phyloP scores from a whole-genome alignment of 2,113 vertebrate genomes.

The Corythornis cristatus region DNA sequence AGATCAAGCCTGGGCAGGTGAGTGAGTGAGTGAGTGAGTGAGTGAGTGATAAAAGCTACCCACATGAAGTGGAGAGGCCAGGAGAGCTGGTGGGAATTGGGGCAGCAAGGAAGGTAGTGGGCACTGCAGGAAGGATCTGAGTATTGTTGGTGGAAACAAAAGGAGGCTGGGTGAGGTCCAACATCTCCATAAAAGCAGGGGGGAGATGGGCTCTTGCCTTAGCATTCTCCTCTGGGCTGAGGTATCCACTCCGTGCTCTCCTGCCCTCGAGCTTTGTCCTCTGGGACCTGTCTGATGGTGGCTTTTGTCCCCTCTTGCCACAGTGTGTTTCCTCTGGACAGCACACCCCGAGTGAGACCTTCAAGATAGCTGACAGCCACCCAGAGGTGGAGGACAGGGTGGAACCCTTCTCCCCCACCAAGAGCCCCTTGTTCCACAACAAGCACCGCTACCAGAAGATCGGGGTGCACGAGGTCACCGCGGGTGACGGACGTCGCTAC shows the following conservation, averaged over 20 bases:
- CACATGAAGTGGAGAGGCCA: rapidly evolving
- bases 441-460: constrained; percentile 76
- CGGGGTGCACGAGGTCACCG: constrained; percentile 62
- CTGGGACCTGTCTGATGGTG: background rate
- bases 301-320: background rate
- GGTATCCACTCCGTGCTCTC: background rate
- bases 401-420: constrained; percentile 50
- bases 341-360: constrained; percentile 73
- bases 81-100: background rate
- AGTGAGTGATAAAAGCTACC: background rate
- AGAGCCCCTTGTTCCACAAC: constrained; percentile 74
- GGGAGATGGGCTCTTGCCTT: background rate
- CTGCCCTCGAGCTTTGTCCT: background rate
- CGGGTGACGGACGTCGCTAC: background rate
- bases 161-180: background rate
- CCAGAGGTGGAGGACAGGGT: constrained; percentile 73
- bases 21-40: background rate
- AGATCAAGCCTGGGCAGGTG: constrained; percentile 87
- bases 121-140: background rate
- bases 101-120: background rate
- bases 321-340: constrained; percentile 67
- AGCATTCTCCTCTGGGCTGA: background rate
- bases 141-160: background rate
- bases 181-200: rapidly evolving
- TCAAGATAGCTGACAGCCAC: constrained; percentile 77